Base-by-base conservation (phyloP, 2,888 invertebrate genomes). In the Stenotaenia linearis region DNA sequence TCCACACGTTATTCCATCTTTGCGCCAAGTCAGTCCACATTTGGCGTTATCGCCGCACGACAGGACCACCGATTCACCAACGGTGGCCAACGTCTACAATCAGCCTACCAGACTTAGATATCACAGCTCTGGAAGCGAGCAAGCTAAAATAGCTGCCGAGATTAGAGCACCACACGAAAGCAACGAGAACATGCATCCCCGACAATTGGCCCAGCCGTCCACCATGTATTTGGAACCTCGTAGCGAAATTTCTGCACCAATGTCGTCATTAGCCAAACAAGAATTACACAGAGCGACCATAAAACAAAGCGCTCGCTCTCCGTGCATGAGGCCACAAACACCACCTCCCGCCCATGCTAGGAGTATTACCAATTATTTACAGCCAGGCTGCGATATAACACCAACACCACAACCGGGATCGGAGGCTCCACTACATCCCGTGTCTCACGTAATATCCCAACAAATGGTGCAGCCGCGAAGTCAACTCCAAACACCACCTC, bases 21-120 rank as follows among this genome's bases (percentile, higher is more conserved):
- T 80, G 28, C 82, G 82, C 15, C 83, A 82, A 50, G 79, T 83
- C 35, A 80, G 81, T 79, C 82, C 82, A 15, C 82, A 81, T 28
- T 23, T 82, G 45, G 75, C 81, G 10, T 40, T 82, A 1, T 83
- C 83, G 21, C 82, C 82, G 18, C 78, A 79, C 75, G 80, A 90
- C 90, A 82, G 92, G 90, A 84, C 92, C 90, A 82, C 92, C 89
- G 85, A 86, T 82, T 92, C 83, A 88, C 91, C 82, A 90, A 91
- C 83, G 90, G 91, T 89, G 86, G 84, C 84, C 25, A 83, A 84
- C 77, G 82, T 84, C 6, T 85, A 89, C 77, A 78, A 78, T 61
- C 80, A 81, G 61, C 81, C 81, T 21, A 80, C 81, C 50, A 28
- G 77, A 12, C 37, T 77, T 1, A 12, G 79, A 21, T 50, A 40